Evolutionary conservation across 2,113 vertebrate genomes (phyloP), one percentile per base, ranked within the genome.

Genomic region (Cyphomyrus discorhynchus): DNA sequence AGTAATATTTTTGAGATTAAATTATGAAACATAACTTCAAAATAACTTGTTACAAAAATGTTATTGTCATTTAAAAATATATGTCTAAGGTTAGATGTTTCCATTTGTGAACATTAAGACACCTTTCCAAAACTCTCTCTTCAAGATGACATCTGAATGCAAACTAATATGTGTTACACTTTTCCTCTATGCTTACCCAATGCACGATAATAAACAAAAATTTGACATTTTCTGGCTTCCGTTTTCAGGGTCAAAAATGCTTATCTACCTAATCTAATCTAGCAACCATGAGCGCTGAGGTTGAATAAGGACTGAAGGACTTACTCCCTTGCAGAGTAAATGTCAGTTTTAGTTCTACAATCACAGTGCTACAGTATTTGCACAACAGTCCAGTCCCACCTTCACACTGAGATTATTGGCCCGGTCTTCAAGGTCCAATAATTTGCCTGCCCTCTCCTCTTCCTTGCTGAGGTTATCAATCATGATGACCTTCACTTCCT

Each of bases 401-500:
- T 89, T 82, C 15, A 49, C 7, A 31, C 53, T 24, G n/a, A 92
- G 90, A 19, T 86, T 13, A 13, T 90, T 62, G 47, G 91, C 80
- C 42, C 92, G 88, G 24, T 87, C 3, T 9, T 89, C 89, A 45
- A 92, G 89, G 27, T 92, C 90, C 50, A 83, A 45, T 58, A 92
- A 77, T 53, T 92, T 91, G 27, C 47, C 91, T 35, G 83, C 53
- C 42, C 86, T 89, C 58, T 92, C 87, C 35, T 91, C 89, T 39
- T 10, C 82, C 88, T 90, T 91, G 42, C 91, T 47, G 31, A 88
- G 10, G 74, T 91, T 93, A 0, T 92, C 89, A n/a, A 91, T 24
- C 91, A 93, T 92, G 82, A 92, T 88, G 47, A 86, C 91, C 46
- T 90, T 92, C 85, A 92, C 93, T 83, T 92, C 92, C 3, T 92